phyloP scores from a whole-genome alignment of 2,888 invertebrate species.

The Clepsis dumicolana region DNA sequence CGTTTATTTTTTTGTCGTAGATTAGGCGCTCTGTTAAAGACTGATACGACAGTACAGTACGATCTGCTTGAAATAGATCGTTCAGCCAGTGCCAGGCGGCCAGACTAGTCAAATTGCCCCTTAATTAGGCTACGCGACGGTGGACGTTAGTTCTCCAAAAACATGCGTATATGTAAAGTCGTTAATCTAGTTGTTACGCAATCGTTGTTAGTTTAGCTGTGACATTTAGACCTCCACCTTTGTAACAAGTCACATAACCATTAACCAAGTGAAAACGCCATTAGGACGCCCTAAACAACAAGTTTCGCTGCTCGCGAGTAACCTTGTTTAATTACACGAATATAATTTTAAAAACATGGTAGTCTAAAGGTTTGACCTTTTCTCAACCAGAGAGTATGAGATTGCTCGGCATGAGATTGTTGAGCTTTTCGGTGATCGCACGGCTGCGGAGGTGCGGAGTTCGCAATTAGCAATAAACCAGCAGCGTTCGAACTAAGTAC shows the following conservation, averaged over 20 bases:
- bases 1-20: too few species aligned
- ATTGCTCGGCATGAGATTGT: too few species aligned
- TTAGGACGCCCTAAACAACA: constrained; percentile 5
- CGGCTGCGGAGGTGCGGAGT: too few species aligned
- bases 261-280: constrained; percentile 7
- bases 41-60: too few species aligned
- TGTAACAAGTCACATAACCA: constrained; percentile 15
- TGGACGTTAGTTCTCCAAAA: constrained; percentile 14
- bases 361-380: neutral
- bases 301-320: neutral
- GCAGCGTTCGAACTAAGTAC: too few species aligned
- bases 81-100: neutral
- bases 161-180: constrained; percentile 10
- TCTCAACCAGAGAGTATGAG: neutral
- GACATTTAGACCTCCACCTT: constrained; percentile 23
- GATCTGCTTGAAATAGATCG: too few species aligned
- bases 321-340: neutral
- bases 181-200: constrained; percentile 17
- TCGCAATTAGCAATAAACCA: too few species aligned
- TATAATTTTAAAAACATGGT: neutral
- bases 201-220: constrained; percentile 13
- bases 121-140: neutral
- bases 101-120: neutral
- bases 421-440: too few species aligned
- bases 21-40: too few species aligned